Percentiles rank a stretch among this genome's conserved stretches.
Conservation (phyloP, 37 sponge, comb jelly and placozoan species). For the Aplysina aerophoba region DNA sequence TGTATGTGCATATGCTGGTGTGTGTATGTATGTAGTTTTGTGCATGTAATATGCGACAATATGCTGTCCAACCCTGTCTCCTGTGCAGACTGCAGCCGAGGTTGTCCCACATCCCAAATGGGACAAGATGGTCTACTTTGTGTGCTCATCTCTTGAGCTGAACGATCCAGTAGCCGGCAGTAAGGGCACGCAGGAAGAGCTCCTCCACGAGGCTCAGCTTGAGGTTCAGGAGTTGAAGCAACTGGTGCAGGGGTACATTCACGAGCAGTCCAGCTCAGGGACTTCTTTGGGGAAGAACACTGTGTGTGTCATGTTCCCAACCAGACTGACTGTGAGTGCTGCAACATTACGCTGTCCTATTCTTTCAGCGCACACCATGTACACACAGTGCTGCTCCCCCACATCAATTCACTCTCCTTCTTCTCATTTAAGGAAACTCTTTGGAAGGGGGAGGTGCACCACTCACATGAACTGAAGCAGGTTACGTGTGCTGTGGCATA, state of each 20-base stretch:
- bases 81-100: neutral
- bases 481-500: neutral
- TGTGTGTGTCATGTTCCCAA: slow-evolving; percentile 2
- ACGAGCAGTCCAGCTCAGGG: neutral
- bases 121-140: neutral
- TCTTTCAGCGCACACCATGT: too few relatives aligned
- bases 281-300: neutral
- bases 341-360: too few relatives aligned
- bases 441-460: neutral
- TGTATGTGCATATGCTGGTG: too few relatives aligned
- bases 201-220: neutral
- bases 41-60: too few relatives aligned
- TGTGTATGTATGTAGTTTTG: too few relatives aligned
- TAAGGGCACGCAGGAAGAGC: neutral
- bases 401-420: neutral
- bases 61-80: too few relatives aligned
- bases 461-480: neutral
- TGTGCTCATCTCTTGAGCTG: neutral
- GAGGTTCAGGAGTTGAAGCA: neutral
- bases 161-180: neutral
- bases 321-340: neutral
- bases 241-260: neutral
- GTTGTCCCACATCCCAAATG: slow-evolving; percentile 5
- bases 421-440: neutral
- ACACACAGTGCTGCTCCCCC: too few relatives aligned